A percentile compares a stretch with the other conserved stretches of the same genome.
Evolutionary conservation across 1,140 invertebrate species (phyloP).

Genomic region (Drosophila asahinai): DNA sequence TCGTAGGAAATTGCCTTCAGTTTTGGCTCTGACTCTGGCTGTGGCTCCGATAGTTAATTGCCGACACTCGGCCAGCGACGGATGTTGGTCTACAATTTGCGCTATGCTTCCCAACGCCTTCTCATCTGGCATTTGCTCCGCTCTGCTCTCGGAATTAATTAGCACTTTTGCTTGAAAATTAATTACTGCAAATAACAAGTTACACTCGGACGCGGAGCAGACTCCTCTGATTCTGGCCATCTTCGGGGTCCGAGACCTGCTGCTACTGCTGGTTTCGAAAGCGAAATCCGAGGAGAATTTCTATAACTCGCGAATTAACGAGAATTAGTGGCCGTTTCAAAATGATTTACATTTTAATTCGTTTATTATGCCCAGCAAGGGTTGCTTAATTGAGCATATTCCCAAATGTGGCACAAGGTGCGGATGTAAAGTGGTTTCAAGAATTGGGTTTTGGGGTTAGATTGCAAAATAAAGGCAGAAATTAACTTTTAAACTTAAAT

Average conservation of each 20-base stretch:
- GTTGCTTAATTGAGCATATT: constrained; percentile 37
- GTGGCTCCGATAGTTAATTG: constrained; percentile 33
- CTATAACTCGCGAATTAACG: constrained; percentile 32
- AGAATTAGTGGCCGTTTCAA: constrained; percentile 24
- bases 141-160: constrained; percentile 68
- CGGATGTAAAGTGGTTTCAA: constrained; percentile 2
- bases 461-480: not conserved
- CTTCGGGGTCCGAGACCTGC: constrained; percentile 9
- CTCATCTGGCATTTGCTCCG: constrained; percentile 37
- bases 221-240: constrained; percentile 23
- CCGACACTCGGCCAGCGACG: constrained; percentile 24
- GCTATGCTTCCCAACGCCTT: constrained; percentile 43
- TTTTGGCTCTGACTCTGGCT: not conserved
- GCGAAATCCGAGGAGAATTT: constrained; percentile 65
- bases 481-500: not conserved
- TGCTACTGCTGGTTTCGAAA: constrained; percentile 59
- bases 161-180: constrained; percentile 76
- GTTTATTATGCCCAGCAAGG: constrained; percentile 37
- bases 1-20: constrained; percentile 41
- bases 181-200: constrained; percentile 81
- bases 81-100: constrained; percentile 58
- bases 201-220: constrained; percentile 54
- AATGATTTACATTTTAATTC: constrained; percentile 72
- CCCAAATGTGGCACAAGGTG: constrained; percentile 52
- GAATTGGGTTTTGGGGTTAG: constrained; percentile 1